Percentiles rank a stretch among this genome's conserved stretches.
Evolutionary conservation across 2,797 vertebrate genomes (phyloP).

Genomic region (Sebastiscus tertius): DNA sequence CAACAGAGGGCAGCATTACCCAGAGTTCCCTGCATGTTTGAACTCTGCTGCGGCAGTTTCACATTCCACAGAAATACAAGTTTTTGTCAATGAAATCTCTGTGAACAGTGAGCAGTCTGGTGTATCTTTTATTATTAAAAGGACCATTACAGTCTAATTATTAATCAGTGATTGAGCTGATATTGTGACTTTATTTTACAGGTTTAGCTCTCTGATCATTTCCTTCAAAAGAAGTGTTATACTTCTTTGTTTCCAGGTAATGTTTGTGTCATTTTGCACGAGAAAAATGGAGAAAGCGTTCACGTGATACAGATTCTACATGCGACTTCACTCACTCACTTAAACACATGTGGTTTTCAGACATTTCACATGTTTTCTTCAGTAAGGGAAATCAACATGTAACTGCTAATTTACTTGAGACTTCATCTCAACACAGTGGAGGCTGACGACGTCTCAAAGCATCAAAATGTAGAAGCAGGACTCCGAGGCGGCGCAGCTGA

Average conservation of each 20-base stretch:
- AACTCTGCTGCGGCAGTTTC: neutral
- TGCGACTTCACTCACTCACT: too few species aligned
- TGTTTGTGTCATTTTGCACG: neutral
- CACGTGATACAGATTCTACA: too few species aligned
- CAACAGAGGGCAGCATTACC: conserved; percentile 20
- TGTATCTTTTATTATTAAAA: neutral
- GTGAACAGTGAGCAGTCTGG: neutral
- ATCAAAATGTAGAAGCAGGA: neutral
- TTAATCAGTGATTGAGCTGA: neutral
- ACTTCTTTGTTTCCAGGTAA: neutral
- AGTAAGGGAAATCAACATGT: neutral
- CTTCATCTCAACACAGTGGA: neutral
- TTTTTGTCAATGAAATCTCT: neutral
- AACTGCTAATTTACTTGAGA: neutral
- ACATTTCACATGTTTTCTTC: neutral
- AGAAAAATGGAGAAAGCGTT: neutral
- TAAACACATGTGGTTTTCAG: neutral
- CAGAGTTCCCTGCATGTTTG: neutral
- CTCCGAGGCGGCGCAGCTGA: neutral
- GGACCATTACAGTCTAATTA: neutral
- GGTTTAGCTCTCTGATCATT: too few species aligned
- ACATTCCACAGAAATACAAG: neutral
- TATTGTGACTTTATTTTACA: too few species aligned
- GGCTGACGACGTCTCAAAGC: neutral
- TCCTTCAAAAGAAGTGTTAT: neutral